phyloP scores from a whole-genome alignment of 30 jellyfish, hydroid and myxozoan genomes.

The Aurelia aurita complex sp. Pacific region DNA sequence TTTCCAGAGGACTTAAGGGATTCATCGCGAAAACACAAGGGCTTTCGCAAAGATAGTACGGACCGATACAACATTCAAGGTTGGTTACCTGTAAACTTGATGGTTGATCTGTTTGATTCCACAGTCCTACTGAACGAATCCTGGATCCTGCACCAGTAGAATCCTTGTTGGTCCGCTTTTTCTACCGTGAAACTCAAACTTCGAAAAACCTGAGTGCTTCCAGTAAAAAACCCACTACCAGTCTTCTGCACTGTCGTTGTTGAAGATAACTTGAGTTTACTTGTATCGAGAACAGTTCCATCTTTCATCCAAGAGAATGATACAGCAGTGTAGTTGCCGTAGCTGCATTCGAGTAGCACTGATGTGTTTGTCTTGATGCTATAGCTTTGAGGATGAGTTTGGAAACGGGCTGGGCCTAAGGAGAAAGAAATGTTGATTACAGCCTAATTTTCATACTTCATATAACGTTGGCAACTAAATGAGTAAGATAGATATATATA shows the following conservation, averaged over 20 bases:
- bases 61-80: no score
- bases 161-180: conserved; percentile 37
- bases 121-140: conserved; percentile 30
- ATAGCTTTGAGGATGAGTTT: conserved; percentile 6
- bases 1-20: no score
- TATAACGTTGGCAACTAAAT: no score
- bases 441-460: no score
- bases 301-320: conserved; percentile 42
- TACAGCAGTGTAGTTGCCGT: conserved; percentile 35
- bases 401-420: conserved; percentile 52
- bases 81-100: conserved; percentile 50
- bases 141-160: conserved; percentile 40
- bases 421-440: background rate
- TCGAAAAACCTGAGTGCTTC: conserved; percentile 4
- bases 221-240: conserved; percentile 16
- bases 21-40: no score
- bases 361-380: background rate
- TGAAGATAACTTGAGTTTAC: background rate
- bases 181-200: conserved; percentile 5
- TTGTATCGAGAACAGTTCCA: conserved; percentile 5
- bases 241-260: background rate
- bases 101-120: conserved; percentile 21
- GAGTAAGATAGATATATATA: no score
- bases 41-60: no score
- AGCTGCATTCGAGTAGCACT: conserved; percentile 28